Evolutionary conservation across 2,888 invertebrate genomes (phyloP).

Genomic region (Conops quadrifasciatus): DNA sequence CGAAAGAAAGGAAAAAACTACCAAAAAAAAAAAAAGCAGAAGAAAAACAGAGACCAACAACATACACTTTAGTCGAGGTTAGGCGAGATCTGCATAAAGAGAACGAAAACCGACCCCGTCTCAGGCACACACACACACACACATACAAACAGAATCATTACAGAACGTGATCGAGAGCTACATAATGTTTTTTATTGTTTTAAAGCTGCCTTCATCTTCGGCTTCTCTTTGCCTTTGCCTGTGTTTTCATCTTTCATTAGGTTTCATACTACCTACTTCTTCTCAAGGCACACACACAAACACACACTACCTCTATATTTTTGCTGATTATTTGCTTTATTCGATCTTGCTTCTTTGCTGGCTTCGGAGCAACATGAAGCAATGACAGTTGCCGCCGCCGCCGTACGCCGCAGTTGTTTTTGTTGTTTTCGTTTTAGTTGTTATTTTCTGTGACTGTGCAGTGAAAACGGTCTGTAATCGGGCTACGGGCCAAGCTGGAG

Average conservation of each 20-base stretch:
- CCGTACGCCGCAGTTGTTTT: constrained; percentile 17
- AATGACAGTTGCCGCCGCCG: constrained; percentile 18
- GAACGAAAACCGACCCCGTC: background rate
- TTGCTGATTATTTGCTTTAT: constrained; percentile 15
- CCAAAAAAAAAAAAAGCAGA: background rate
- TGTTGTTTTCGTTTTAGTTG: constrained; percentile 17
- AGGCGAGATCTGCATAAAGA: constrained; percentile 6
- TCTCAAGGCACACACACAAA: too few species aligned
- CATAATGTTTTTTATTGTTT: background rate
- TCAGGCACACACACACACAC: constrained; percentile 2
- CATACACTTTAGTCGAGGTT: background rate
- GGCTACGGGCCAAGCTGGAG: constrained; percentile 17
- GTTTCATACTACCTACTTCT: constrained; percentile 27
- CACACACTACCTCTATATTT: background rate
- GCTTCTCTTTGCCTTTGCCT: constrained; percentile 26
- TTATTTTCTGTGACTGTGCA: constrained; percentile 26
- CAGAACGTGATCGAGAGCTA: constrained; percentile 45
- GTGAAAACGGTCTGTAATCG: background rate
- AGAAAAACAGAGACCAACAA: background rate
- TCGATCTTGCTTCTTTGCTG: constrained; percentile 15
- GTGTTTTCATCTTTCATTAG: constrained; percentile 24
- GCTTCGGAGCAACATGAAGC: background rate
- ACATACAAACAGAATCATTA: constrained; percentile 31
- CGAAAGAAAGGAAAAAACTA: background rate
- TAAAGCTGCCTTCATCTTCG: background rate